phyloP scores from a whole-genome alignment of 2,888 invertebrate species.

The Onthophagus sagittarius region DNA sequence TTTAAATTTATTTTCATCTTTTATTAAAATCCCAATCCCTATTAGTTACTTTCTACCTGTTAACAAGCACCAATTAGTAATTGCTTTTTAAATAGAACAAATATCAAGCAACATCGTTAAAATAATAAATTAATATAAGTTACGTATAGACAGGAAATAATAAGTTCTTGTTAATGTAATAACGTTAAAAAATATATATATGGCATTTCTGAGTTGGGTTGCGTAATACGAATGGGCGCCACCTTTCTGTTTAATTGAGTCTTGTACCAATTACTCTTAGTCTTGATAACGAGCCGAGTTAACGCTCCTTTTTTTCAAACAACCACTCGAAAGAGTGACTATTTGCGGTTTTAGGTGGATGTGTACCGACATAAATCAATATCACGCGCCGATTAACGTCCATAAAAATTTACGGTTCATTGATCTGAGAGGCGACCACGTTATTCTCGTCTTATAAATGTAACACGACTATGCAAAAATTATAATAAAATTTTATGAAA shows the following conservation, averaged over 20 bases:
- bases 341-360: neutral
- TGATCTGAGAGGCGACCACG: neutral
- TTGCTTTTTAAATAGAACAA: neutral
- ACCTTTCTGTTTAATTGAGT: conserved; percentile 10
- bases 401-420: neutral
- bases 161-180: too few relatives aligned
- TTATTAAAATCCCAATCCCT: neutral
- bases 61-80: neutral
- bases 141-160: neutral
- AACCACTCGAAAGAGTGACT: neutral
- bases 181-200: neutral
- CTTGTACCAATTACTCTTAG: conserved; percentile 10
- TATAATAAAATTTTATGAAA: too few relatives aligned
- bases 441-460: neutral
- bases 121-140: neutral
- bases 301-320: conserved; percentile 3
- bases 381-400: neutral
- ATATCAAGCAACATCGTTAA: neutral
- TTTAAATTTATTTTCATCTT: neutral
- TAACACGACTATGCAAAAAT: too few relatives aligned
- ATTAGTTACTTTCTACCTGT: neutral
- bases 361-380: neutral
- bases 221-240: neutral
- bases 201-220: neutral
- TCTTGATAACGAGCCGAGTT: conserved; percentile 10